Base-by-base conservation (phyloP, 1,140 invertebrate genomes). In the Doryteuthis pealeii region DNA sequence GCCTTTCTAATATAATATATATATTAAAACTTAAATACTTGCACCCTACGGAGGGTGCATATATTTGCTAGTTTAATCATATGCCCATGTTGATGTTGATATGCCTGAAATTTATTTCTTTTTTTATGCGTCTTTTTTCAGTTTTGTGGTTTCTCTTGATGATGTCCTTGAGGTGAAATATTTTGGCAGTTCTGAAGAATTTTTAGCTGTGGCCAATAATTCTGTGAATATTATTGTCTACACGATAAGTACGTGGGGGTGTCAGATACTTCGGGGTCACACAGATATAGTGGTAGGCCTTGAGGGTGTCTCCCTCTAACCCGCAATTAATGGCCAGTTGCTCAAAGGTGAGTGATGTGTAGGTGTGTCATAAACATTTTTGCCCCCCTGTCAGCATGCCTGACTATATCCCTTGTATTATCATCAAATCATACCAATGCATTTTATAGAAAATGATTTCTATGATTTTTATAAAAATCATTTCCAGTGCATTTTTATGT, bases 221-320 rank as follows among this genome's bases (percentile, higher is more conserved):
- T 96, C 94, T 83, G 88, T 89, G 65, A 92, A 95, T 83, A 92
- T 98, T n/a, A 96, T 96, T 89, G 87, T 96, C 45, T 97, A 95
- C 85, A 89, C 92, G 71, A 89, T 91, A 32, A 78, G 85, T 1
- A 90, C 90, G 8, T 95, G 96, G 92, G 92, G 92, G 87, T 97
- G 94, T 86, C 83, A 92, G 84, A 89, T 97, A 74, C 83, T 97
- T 4, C 91, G 92, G 81, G 96, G 96, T 0, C 97, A 99, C 83
- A 92, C 91, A 31, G 95, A 97, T 85, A 92, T 95, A 72, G 94
- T 98, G 28, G 88, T 98, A 73, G 89, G 92, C 45, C 87, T 98
- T 73, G 90, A 91, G 30, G n/a, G 90, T 90, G 0, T 62, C 22
- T 62, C 91, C 92, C 32, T 76, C 73, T n/a, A 77, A 78, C n/a